phyloP scores from a whole-genome alignment of 2,797 vertebrate genomes.

The Sphenopsis melanotis region DNA sequence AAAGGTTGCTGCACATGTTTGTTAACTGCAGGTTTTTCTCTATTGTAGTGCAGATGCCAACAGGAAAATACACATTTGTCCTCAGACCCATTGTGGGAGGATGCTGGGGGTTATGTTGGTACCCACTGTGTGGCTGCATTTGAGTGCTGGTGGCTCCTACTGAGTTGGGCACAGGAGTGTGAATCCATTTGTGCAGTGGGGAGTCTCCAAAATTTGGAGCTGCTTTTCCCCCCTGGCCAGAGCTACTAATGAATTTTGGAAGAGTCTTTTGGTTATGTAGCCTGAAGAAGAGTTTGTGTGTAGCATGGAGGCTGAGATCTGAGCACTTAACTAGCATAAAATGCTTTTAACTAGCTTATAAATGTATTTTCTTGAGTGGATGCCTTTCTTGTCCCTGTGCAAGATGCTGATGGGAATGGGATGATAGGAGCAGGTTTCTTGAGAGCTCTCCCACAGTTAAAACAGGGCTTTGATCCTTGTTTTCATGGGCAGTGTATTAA shows the following conservation, averaged over 20 bases:
- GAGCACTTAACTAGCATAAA: not conserved
- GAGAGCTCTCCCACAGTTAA: not conserved
- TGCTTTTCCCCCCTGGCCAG: not conserved
- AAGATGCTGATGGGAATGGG: not conserved
- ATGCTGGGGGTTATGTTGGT: not conserved
- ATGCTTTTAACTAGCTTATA: not conserved
- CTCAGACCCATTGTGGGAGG: not conserved
- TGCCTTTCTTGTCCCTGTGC: not conserved
- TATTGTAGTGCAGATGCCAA: not conserved
- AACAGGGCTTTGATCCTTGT: not conserved
- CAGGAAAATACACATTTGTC: not conserved
- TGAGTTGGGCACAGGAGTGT: not conserved
- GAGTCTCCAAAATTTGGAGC: not conserved
- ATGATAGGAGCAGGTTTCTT: not conserved
- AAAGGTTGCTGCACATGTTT: not conserved
- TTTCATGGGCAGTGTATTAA: not conserved
- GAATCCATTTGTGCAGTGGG: not conserved
- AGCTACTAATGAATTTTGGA: not conserved
- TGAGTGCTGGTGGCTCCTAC: not conserved
- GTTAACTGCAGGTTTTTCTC: not conserved
- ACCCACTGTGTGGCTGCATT: fast-evolving
- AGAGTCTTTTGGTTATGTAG: not conserved
- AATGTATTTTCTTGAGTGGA: not conserved
- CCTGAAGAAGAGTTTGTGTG: not conserved
- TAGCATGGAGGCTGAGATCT: not conserved